Evolutionary conservation across 2,888 invertebrate genomes (phyloP).

Genomic region (Atethmia centrago): DNA sequence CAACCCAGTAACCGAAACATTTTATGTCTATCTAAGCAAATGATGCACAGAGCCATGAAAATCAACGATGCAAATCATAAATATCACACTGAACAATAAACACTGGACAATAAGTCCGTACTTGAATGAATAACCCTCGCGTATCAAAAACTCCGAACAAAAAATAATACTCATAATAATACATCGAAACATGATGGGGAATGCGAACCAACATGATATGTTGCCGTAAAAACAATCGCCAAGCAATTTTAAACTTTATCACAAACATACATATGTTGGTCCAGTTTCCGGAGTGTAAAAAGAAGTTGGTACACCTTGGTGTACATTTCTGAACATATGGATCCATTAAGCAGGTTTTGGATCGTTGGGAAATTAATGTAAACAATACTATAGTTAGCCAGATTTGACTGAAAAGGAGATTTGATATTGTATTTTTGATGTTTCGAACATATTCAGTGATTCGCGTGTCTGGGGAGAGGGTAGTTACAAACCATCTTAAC

Average conservation of each 20-base stretch:
- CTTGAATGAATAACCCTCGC: slow-evolving; percentile 52
- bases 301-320: slow-evolving; percentile 39
- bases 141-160: slow-evolving; percentile 52
- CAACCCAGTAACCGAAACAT: slow-evolving; percentile 4
- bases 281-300: neutral
- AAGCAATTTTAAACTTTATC: slow-evolving; percentile 33
- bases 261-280: neutral
- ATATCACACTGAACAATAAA: slow-evolving; percentile 61
- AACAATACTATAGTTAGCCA: slow-evolving; percentile 65
- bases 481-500: neutral
- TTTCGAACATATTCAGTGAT: slow-evolving; percentile 14
- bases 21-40: slow-evolving; percentile 44
- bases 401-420: slow-evolving; percentile 53
- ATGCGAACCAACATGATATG: slow-evolving; percentile 10
- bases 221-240: neutral
- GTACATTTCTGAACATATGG: slow-evolving; percentile 70
- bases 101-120: slow-evolving; percentile 59
- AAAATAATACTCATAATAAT: slow-evolving; percentile 66
- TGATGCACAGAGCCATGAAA: slow-evolving; percentile 51
- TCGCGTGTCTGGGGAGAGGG: neutral
- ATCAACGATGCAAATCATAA: slow-evolving; percentile 62
- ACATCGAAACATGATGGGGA: slow-evolving; percentile 63
- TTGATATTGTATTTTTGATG: slow-evolving; percentile 33
- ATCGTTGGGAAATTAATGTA: slow-evolving; percentile 69
- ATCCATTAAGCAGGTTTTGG: slow-evolving; percentile 67